Evolutionary conservation across 2,113 vertebrate genomes (phyloP).

Genomic region (Todiramphus saurophagus): DNA sequence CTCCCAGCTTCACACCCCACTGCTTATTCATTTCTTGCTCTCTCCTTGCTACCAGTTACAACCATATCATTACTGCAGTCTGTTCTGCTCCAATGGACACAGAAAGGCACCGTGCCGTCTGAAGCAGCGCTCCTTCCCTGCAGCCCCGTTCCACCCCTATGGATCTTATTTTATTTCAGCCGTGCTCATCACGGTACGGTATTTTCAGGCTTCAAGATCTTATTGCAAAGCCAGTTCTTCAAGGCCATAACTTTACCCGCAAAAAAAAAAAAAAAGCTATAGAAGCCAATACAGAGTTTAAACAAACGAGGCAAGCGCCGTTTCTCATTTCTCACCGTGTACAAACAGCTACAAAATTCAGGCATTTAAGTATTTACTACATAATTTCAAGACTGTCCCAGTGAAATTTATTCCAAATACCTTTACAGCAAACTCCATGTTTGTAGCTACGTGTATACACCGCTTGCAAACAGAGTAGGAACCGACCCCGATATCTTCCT

Average conservation of each 20-base stretch:
- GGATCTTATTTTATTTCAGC: neutral
- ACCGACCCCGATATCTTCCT: slow-evolving; percentile 96
- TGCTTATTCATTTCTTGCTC: neutral
- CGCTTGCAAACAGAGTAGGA: slow-evolving; percentile 98
- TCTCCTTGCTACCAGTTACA: neutral
- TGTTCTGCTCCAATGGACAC: neutral
- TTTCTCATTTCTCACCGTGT: neutral
- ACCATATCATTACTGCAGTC: neutral
- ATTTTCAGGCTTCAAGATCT: neutral
- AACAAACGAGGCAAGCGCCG: neutral
- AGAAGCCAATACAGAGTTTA: neutral
- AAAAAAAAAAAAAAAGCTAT: neutral
- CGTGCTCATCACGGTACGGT: accelerated
- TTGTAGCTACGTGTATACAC: slow-evolving; percentile 87
- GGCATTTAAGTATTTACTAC: neutral
- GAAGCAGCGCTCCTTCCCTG: neutral
- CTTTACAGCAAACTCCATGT: slow-evolving; percentile 97
- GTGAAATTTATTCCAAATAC: slow-evolving; percentile 60
- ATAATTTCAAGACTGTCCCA: neutral
- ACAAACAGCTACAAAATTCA: neutral
- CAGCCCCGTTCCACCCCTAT: neutral
- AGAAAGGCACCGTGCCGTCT: neutral
- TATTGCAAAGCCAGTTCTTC: neutral
- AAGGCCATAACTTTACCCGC: neutral
- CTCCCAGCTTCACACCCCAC: neutral